Conservation (phyloP, 37 sponge, comb jelly and placozoan genomes). For the Theonella swinhoei region DNA sequence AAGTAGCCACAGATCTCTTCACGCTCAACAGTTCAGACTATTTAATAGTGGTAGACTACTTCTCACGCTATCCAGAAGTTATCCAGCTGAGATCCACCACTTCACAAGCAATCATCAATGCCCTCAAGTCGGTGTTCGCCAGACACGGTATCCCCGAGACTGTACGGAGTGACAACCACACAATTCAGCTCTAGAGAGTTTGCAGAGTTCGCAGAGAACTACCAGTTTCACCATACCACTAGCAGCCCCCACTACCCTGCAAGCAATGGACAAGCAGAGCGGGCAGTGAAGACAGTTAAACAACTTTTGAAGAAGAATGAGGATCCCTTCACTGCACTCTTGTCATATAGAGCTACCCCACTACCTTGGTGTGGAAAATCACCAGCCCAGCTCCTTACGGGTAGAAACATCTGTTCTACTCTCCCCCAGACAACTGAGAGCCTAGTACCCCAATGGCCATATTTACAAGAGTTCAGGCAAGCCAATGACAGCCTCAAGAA, state of each 20-base stretch:
- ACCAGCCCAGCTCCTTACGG: constrained; percentile 60
- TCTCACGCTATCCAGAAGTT: constrained; percentile 38
- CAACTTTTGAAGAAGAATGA: constrained; percentile 1
- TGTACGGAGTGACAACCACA: constrained; percentile 51
- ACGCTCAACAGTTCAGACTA: constrained; percentile 26
- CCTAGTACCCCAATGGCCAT: constrained; percentile 52
- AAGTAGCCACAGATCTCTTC: constrained; percentile 54
- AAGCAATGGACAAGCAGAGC: constrained; percentile 61
- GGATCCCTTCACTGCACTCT: constrained; percentile 34
- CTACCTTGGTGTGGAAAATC: constrained; percentile 51
- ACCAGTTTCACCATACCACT: constrained; percentile 42
- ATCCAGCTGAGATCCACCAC: constrained; percentile 41
- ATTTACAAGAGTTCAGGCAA: constrained; percentile 24
- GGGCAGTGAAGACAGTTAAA: constrained; percentile 49
- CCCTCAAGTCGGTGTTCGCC: constrained; percentile 34
- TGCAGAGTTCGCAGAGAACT: constrained; percentile 25
- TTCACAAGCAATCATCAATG: constrained; percentile 31
- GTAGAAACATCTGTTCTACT: constrained; percentile 24
- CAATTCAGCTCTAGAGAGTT: constrained; percentile 53
- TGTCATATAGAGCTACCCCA: constrained; percentile 62
- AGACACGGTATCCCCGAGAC: constrained; percentile 54
- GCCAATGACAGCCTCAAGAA: not conserved
- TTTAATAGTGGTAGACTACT: constrained; percentile 46
- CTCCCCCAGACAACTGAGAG: constrained; percentile 38
- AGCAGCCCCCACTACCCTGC: constrained; percentile 62